Conservation (phyloP, 1,140 invertebrate genomes). For the Archegozetes longisetosus region DNA sequence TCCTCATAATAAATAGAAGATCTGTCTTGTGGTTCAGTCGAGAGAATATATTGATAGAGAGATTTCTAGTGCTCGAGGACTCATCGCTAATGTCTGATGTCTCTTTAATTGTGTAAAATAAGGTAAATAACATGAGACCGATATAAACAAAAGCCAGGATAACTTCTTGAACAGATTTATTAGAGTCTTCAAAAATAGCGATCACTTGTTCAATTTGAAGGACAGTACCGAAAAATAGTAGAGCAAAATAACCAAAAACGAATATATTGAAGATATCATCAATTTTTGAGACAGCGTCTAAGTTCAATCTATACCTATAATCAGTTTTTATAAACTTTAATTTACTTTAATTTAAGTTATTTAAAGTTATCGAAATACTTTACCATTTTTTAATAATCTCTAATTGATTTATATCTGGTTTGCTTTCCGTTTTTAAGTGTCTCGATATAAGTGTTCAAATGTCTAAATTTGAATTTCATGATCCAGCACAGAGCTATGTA, state of each 20-base stretch:
- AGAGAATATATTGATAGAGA: constrained; percentile 5
- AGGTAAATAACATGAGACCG: not conserved
- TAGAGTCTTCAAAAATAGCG: not conserved
- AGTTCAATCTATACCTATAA: not conserved
- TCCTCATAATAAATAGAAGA: constrained; percentile 8
- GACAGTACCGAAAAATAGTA: constrained; percentile 7
- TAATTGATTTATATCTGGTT: not conserved
- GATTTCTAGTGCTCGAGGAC: not conserved
- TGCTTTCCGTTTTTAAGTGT: not conserved
- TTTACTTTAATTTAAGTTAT: not conserved
- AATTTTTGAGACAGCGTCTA: not conserved
- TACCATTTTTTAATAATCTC: not conserved
- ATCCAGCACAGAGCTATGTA: not conserved
- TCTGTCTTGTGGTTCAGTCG: constrained; percentile 5
- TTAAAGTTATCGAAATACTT: not conserved
- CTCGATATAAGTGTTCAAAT: not conserved
- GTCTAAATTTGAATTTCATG: not conserved
- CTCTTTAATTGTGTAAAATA: constrained; percentile 10
- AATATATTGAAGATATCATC: constrained; percentile 3
- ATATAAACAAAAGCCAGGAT: not conserved
- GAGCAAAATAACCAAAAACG: not conserved
- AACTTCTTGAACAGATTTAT: not conserved
- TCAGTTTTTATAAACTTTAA: not conserved
- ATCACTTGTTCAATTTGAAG: not conserved
- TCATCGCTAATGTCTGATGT: not conserved